Conservation (phyloP, 2,888 invertebrate genomes). For the Ceriagrion tenellum region DNA sequence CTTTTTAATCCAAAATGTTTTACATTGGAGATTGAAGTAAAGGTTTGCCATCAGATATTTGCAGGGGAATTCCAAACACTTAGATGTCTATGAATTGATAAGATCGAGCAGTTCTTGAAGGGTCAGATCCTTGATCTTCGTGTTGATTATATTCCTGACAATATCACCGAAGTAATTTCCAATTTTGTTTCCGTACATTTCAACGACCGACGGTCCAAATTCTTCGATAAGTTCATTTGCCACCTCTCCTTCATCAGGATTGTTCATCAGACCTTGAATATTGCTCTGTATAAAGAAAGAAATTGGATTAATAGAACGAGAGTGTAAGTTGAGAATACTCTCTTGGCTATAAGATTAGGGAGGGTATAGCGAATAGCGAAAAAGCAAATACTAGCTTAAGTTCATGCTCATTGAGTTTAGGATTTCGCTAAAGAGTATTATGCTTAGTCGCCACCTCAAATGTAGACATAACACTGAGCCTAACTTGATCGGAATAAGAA, state of each 20-base stretch:
- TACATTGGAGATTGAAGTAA: too few relatives aligned
- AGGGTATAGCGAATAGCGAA: too few relatives aligned
- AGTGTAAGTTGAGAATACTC: too few relatives aligned
- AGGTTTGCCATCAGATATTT: too few relatives aligned
- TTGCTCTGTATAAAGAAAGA: constrained; percentile 2
- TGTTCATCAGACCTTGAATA: constrained; percentile 31
- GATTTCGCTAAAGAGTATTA: too few relatives aligned
- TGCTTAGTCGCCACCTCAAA: too few relatives aligned
- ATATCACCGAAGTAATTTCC: constrained; percentile 39
- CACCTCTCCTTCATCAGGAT: neutral
- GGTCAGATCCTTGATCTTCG: constrained; percentile 28
- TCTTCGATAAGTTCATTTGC: constrained; percentile 40
- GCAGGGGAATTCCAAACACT: neutral
- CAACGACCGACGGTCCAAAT: constrained; percentile 16
- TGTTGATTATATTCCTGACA: constrained; percentile 46
- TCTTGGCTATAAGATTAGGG: too few relatives aligned
- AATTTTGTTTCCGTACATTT: neutral
- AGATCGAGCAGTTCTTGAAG: constrained; percentile 5
- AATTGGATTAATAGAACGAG: neutral
- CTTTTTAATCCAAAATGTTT: too few relatives aligned
- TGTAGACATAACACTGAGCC: too few relatives aligned
- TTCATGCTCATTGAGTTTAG: too few relatives aligned
- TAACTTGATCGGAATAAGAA: too few relatives aligned
- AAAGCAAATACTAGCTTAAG: too few relatives aligned
- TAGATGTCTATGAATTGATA: neutral